Base-by-base conservation (phyloP, 1,140 invertebrate species). In the Cecropterus lyciades region DNA sequence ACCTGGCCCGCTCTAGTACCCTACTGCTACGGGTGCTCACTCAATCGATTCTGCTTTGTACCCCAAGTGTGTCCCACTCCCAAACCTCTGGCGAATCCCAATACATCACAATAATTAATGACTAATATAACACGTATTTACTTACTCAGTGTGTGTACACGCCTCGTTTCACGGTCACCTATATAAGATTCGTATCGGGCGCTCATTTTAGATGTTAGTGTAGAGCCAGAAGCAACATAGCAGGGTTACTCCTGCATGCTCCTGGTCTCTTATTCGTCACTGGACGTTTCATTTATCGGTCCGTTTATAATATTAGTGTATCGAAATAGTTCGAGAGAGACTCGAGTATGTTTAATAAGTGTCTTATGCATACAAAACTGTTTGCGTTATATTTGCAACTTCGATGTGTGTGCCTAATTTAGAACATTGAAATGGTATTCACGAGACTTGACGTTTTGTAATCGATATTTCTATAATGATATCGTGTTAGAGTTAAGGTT, bases 401-500 rank as follows among this genome's bases (percentile, higher is more conserved):
- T 46, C 43, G 13, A 59, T 33, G 10, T 59, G 40, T 43, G 33
- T 46, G 15, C 14, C 17, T 45, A 15, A 45, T 20, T 57, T 27
- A n/a, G 8, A 16, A 57, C 24, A 11, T 45, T 46, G 2, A 24
- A 27, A 57, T 13, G 16, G 40, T 24, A 16, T 57, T 45, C 56
- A 30, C 42, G 20, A 11, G 42, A 57, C 20, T 24, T 10, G 20
- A 57, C 13, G n/a, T 13, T 57, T 40, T 43, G 9, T 33, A 33
- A 45, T 45, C 45, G 42, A 59, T 42, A 59, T 59, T 59, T 27
- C 56, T 10, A 46, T 46, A 46, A 30, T 30, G 24, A 59, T 59
- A 59, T 33, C 56, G 9, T 45, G 8, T 46, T 59, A 59, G 56
- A 15, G 40, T 46, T 59, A 59, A 59, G 56, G 11, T 46, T 59